Percentiles rank a stretch among this genome's conserved stretches.
phyloP scores from a whole-genome alignment of 2,888 invertebrate species.

The Aphrophora alni region DNA sequence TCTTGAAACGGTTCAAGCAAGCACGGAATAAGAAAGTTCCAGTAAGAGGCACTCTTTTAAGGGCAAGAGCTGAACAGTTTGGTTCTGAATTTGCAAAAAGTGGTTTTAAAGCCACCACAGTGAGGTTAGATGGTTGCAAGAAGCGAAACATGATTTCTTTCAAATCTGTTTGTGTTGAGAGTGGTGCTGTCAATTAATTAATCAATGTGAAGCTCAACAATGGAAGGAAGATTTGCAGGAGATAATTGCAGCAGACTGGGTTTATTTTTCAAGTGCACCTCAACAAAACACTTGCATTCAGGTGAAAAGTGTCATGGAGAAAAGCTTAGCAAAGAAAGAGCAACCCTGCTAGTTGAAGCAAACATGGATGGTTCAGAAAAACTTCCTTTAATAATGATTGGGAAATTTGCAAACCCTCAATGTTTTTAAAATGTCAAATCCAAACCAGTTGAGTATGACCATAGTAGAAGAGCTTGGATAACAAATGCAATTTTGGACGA shows the following conservation, averaged over 20 bases:
- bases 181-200: constrained; percentile 10
- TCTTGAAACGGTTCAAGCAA: background rate
- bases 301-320: constrained; percentile 2
- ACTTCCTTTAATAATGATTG: constrained; percentile 18
- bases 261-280: background rate
- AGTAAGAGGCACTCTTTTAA: background rate
- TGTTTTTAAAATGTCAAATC: constrained; percentile 12
- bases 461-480: background rate
- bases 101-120: background rate
- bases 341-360: background rate
- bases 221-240: background rate
- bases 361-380: constrained; percentile 34
- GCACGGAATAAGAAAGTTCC: background rate
- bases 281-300: constrained; percentile 4
- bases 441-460: constrained; percentile 27
- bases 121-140: background rate
- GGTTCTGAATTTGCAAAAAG: background rate
- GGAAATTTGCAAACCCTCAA: constrained; percentile 7
- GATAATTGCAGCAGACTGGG: no score
- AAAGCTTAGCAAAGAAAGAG: no score
- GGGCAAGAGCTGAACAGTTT: constrained; percentile 4
- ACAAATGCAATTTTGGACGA: background rate
- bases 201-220: background rate
- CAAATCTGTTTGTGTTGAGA: background rate
- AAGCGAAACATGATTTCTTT: constrained; percentile 7